Conservation (phyloP, 1,140 invertebrate genomes). For the Drosophila orosa region DNA sequence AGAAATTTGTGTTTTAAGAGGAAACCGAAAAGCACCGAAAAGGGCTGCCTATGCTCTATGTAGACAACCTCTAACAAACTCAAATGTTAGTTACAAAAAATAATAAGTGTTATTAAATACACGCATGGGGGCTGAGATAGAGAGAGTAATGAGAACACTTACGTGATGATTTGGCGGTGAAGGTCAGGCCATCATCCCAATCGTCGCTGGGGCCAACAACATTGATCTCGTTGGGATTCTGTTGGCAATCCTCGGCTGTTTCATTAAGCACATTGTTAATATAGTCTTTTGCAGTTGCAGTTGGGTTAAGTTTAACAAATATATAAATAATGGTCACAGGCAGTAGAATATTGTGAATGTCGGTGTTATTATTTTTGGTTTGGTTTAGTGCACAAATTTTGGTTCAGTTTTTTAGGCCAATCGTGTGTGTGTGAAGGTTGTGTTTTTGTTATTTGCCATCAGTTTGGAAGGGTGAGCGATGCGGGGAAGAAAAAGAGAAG, state of each 20-base stretch:
- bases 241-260: conserved; percentile 86
- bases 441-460: conserved; percentile 23
- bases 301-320: conserved; percentile 19
- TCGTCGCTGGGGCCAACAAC: conserved; percentile 86
- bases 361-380: conserved; percentile 9
- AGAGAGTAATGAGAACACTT: conserved; percentile 85
- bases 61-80: conserved; percentile 28
- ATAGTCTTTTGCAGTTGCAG: conserved; percentile 86
- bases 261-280: conserved; percentile 92
- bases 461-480: conserved; percentile 37
- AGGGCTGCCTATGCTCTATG: conserved; percentile 31
- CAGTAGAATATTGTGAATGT: conserved; percentile 10
- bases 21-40: conserved; percentile 18
- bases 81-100: conserved; percentile 37
- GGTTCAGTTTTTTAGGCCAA: conserved; percentile 28
- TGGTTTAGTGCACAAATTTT: conserved; percentile 37
- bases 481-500: conserved; percentile 59
- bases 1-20: conserved; percentile 9
- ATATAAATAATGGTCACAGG: conserved; percentile 17
- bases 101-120: conserved; percentile 17
- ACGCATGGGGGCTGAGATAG: conserved; percentile 1
- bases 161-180: conserved; percentile 93
- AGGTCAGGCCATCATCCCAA: conserved; percentile 93
- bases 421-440: conserved; percentile 12
- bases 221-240: conserved; percentile 80